Base-by-base conservation (phyloP, 2,113 vertebrate species). In the Gallinago media region DNA sequence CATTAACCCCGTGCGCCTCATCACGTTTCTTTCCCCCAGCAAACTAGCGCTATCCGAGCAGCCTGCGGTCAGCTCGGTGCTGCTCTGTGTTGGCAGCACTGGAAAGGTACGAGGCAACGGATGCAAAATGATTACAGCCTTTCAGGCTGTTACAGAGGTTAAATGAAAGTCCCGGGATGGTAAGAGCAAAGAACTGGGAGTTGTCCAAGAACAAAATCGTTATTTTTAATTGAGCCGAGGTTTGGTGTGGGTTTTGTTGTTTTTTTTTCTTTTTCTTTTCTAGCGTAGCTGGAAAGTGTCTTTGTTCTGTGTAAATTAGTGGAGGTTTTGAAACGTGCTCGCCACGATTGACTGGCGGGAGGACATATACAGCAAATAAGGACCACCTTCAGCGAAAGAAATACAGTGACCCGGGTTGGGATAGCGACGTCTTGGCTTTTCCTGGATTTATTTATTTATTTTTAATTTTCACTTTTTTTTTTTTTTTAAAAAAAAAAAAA, bases 141-240 rank as follows among this genome's bases (percentile, higher is more conserved):
- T 66, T 54, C 92, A 67, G 67, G 59, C 50, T 92, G 44, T 89
- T 94, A 62, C 27, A 6, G 65, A 89, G 76, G 19, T 87, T 77
- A 80, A 93, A 44, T 83, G 26, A 54, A 92, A 94, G 76, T 42
- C 36, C 40, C 6, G 31, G 85, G 44, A 85, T 19, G n/a, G 54
- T 78, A 72, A 85, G 22, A 84, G 21, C 52, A 20, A 66, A 89
- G 36, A 75, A 6, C 62, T 91, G 74, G 58, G 85, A 27, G 49
- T 66, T 26, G 66, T 89, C 66, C 81, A 86, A 81, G 66, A 78
- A 27, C 23, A 93, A 97, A 96, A 95, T 96, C 94, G 93, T 95
- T 97, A 52, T 79, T 87, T 94, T 89, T 75, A 89, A 75, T 85
- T 95, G 50, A 91, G 47, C 16, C 17, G 38, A 68, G 11, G 2